A percentile compares a stretch with the other conserved stretches of the same genome.
Evolutionary conservation across 2,797 vertebrate species (phyloP).

Genomic region (Syngnathus acus): DNA sequence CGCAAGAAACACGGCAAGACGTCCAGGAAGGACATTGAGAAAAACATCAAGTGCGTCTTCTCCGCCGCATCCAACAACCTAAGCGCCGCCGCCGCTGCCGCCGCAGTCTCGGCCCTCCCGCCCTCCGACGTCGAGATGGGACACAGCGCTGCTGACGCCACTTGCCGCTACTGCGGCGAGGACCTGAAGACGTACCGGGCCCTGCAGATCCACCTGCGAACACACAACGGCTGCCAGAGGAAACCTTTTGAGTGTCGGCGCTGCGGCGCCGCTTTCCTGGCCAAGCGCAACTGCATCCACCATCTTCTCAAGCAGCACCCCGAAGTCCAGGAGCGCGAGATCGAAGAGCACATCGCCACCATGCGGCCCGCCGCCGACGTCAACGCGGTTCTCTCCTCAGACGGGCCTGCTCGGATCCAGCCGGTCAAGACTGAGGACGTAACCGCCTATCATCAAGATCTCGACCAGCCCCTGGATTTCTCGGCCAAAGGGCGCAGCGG

Average conservation of each 20-base stretch:
- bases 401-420: constrained; percentile 40
- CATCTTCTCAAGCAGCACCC: constrained; percentile 94
- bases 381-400: constrained; percentile 1
- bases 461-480: constrained; percentile 85
- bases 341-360: constrained; percentile 83
- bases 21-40: constrained; percentile 94
- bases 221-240: constrained; percentile 85
- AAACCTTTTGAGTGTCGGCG: constrained; percentile 92
- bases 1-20: constrained; percentile 94
- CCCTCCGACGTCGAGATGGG: constrained; percentile 59
- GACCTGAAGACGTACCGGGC: constrained; percentile 87
- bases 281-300: constrained; percentile 92
- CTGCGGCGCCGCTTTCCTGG: constrained; percentile 84
- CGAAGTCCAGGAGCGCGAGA: constrained; percentile 85
- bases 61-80: constrained; percentile 61
- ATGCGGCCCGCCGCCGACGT: constrained; percentile 57
- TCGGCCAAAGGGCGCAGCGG: constrained; percentile 67
- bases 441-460: constrained; percentile 59
- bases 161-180: constrained; percentile 85
- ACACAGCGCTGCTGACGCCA: constrained; percentile 64
- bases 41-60: constrained; percentile 90
- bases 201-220: constrained; percentile 89
- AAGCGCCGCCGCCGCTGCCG: constrained; percentile 30
- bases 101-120: constrained; percentile 46
- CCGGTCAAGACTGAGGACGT: constrained; percentile 81